Evolutionary conservation across 2,888 invertebrate genomes (phyloP).

Genomic region (Dryomyza anilis): DNA sequence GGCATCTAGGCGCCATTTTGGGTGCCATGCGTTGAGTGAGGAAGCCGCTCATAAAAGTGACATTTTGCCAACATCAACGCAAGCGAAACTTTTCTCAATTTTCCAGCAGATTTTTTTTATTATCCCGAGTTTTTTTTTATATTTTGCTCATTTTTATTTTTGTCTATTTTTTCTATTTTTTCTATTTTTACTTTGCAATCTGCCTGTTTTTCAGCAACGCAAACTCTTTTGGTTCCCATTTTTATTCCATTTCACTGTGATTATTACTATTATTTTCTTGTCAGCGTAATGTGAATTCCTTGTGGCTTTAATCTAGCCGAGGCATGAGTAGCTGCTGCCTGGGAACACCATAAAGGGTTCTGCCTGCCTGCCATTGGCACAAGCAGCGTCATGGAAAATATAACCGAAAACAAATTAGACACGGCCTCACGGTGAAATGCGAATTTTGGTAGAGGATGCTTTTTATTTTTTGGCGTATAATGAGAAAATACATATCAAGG

Average conservation of each 20-base stretch:
- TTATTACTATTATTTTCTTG: conserved; percentile 5
- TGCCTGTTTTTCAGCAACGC: background rate
- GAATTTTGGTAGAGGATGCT: too few relatives aligned
- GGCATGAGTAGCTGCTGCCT: background rate
- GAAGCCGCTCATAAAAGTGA: conserved; percentile 16
- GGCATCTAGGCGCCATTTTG: too few relatives aligned
- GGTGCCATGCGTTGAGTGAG: too few relatives aligned
- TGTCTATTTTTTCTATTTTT: background rate
- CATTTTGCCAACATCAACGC: conserved; percentile 14
- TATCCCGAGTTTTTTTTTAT: background rate
- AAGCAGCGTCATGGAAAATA: background rate
- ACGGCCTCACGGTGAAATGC: background rate
- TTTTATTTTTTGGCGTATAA: too few relatives aligned
- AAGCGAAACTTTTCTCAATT: conserved; percentile 17
- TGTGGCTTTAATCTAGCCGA: too few relatives aligned
- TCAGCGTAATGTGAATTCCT: too few relatives aligned
- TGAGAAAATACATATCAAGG: too few relatives aligned
- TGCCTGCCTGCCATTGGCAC: background rate
- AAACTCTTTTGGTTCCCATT: background rate
- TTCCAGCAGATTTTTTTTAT: background rate
- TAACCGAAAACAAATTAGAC: background rate
- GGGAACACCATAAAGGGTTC: background rate
- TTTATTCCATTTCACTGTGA: background rate
- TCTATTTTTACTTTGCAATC: background rate
- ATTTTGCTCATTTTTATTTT: background rate